Percentiles rank a stretch among this genome's conserved stretches.
phyloP scores from a whole-genome alignment of 2,888 invertebrate genomes.

The Calameuta filiformis region DNA sequence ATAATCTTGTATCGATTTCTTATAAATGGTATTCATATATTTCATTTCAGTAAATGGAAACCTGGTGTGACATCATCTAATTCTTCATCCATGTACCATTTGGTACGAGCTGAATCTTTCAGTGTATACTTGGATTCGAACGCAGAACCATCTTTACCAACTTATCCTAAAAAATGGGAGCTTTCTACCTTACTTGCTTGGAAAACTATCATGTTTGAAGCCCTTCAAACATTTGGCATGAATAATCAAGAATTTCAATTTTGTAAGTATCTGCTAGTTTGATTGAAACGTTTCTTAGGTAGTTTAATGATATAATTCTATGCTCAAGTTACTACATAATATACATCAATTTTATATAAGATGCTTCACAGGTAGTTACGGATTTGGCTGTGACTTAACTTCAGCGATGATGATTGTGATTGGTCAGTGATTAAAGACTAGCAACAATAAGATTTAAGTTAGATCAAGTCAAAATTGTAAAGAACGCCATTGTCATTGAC shows the following conservation, averaged over 20 bases:
- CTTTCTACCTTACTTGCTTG: slow-evolving; percentile 74
- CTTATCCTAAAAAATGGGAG: slow-evolving; percentile 48
- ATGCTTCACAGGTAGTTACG: neutral
- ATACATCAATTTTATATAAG: neutral
- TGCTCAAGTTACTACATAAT: neutral
- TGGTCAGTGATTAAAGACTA: too few relatives aligned
- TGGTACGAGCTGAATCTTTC: slow-evolving; percentile 80
- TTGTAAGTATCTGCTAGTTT: slow-evolving; percentile 70
- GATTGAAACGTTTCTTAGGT: neutral
- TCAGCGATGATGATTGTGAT: too few relatives aligned
- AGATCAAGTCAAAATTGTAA: neutral
- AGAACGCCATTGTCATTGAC: neutral
- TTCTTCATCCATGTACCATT: slow-evolving; percentile 75
- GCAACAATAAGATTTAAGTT: neutral
- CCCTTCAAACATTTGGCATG: slow-evolving; percentile 81
- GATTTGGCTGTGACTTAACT: too few relatives aligned
- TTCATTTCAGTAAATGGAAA: slow-evolving; percentile 78
- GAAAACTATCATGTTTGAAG: slow-evolving; percentile 81
- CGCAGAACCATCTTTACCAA: slow-evolving; percentile 55
- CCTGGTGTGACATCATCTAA: slow-evolving; percentile 73
- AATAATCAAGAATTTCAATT: slow-evolving; percentile 84
- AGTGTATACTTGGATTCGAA: slow-evolving; percentile 82
- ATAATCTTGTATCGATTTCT: neutral
- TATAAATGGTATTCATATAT: neutral
- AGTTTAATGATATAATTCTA: neutral